A percentile compares a stretch with the other conserved stretches of the same genome.
Conservation (phyloP, 2,797 vertebrate genomes). For the Coluber constrictor region DNA sequence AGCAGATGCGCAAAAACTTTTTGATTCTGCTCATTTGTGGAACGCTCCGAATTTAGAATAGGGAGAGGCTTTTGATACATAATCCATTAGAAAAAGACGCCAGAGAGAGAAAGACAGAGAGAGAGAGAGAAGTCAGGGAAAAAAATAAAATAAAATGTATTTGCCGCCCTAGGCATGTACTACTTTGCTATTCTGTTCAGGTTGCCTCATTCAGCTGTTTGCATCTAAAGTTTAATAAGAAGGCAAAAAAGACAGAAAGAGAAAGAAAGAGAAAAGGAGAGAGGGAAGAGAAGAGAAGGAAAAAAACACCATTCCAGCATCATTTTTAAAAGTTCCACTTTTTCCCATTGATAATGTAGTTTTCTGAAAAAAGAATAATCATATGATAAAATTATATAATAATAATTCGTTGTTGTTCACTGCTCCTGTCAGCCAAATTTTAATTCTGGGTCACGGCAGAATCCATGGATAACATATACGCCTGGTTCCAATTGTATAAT, state of each 20-base stretch:
- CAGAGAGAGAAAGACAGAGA: neutral
- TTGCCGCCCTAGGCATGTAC: slow-evolving; percentile 17
- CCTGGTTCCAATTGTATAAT: neutral
- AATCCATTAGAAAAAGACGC: slow-evolving; percentile 27
- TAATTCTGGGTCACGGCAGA: neutral
- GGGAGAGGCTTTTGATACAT: slow-evolving; percentile 23
- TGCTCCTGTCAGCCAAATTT: neutral
- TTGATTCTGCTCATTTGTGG: slow-evolving; percentile 26
- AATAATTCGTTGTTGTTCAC: neutral
- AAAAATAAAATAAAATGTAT: slow-evolving; percentile 1
- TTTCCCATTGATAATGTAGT: neutral
- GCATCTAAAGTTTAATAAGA: slow-evolving; percentile 19
- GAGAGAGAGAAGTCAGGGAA: neutral
- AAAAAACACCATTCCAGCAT: neutral
- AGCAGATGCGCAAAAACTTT: slow-evolving; percentile 15
- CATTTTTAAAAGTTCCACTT: neutral
- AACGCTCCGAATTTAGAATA: slow-evolving; percentile 16
- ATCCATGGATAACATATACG: neutral
- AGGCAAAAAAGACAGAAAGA: neutral
- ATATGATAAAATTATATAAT: no score
- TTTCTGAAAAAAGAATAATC: neutral
- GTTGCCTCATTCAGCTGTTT: slow-evolving; percentile 30
- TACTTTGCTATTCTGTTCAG: slow-evolving; percentile 11
- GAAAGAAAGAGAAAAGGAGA: neutral
- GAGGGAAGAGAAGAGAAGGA: neutral